Conservation (phyloP, 2,797 vertebrate species). For the Cyprinella venusta region DNA sequence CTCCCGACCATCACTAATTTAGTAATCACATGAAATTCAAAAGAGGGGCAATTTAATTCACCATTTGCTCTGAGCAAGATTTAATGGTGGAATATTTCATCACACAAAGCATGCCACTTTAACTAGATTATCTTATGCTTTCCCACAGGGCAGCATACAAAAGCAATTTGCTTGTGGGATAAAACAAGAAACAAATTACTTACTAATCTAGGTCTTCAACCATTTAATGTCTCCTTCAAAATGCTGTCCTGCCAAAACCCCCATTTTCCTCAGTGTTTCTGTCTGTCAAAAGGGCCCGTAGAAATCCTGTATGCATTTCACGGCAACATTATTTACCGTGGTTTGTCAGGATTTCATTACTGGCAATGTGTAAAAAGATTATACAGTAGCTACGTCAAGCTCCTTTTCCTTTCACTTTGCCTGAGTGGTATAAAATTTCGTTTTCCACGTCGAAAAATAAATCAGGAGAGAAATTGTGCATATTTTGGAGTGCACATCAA, state of each 20-base stretch:
- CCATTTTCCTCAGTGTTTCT: constrained; percentile 47
- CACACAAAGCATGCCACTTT: constrained; percentile 61
- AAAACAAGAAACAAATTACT: constrained; percentile 67
- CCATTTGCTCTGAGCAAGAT: constrained; percentile 64
- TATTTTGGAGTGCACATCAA: constrained; percentile 25
- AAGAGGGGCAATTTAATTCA: constrained; percentile 67
- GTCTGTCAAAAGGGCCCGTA: constrained; percentile 58
- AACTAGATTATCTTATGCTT: constrained; percentile 66
- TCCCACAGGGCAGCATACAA: constrained; percentile 66
- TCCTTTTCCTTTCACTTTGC: constrained; percentile 51
- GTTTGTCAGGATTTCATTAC: constrained; percentile 61
- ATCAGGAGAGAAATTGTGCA: constrained; percentile 26
- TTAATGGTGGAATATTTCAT: constrained; percentile 67
- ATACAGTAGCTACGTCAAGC: constrained; percentile 61
- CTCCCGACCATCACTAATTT: constrained; percentile 64
- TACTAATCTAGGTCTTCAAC: constrained; percentile 68
- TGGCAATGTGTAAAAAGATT: constrained; percentile 64
- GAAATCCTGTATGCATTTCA: constrained; percentile 56
- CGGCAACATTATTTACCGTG: constrained; percentile 50
- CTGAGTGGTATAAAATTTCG: constrained; percentile 48
- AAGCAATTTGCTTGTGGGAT: constrained; percentile 64
- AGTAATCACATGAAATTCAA: constrained; percentile 65
- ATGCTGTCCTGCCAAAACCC: constrained; percentile 51
- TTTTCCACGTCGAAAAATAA: constrained; percentile 33
- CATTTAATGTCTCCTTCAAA: constrained; percentile 62